Base-by-base conservation (phyloP, 2,888 invertebrate genomes). In the Agrilus mali region DNA sequence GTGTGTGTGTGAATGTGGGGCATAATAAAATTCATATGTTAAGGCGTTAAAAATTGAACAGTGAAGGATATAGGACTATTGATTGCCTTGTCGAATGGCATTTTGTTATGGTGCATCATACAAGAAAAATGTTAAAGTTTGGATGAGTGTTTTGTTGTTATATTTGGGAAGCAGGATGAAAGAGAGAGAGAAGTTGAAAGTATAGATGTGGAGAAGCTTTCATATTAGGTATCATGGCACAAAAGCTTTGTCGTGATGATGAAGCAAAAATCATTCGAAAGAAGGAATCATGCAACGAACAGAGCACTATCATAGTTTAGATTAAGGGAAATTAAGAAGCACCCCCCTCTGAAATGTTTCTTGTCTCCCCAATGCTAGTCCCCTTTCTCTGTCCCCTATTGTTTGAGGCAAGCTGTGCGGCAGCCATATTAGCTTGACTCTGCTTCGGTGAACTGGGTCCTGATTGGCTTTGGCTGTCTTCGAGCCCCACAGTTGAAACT, bases 351-450 rank as follows among this genome's bases (percentile, higher is more conserved):
- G 52, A 47, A 41, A 58, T 58, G 55, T 60, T 60, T 59, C 57
- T 51, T 51, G 47, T 54, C 53, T 55, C 53, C 55, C 56, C 49
- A 53, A 54, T 55, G 50, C 57, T 55, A 59, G 60, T 64, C 64
- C 63, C 65, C 64, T 66, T 64, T 64, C 64, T 62, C 65, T 61
- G 62, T 58, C 58, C 61, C 60, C 64, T 61, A 64, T 66, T 65
- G 65, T 66, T 55, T 55, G 55, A 50, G 52, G 53, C 54, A 53
- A 47, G 50, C 63, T 63, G 61, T 61, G 63, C 64, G 65, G 66
- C 67, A 64, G 67, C 67, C 67, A 67, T 67, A 67, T 67, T 67
- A 66, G 66, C 66, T 65, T 56, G 61, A 62, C 63, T 60, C 60
- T 60, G 63, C 64, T 64, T 61, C 61, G 63, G 57, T 64, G 61